phyloP scores from a whole-genome alignment of 2,888 invertebrate species.

The Poecilus cupreus region DNA sequence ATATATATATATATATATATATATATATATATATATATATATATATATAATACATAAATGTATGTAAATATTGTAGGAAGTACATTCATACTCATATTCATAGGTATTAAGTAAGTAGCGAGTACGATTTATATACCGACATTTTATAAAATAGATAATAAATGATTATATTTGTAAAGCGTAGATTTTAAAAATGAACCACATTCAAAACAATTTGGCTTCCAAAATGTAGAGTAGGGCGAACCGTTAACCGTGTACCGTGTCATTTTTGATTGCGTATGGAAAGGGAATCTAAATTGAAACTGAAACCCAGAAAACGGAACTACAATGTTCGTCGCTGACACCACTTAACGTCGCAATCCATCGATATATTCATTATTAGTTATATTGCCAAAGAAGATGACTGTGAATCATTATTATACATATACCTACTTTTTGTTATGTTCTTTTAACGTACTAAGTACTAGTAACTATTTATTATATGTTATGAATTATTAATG shows the following conservation, averaged over 20 bases:
- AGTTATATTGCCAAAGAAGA: constrained; percentile 70
- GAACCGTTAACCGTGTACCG: constrained; percentile 26
- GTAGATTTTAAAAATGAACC: constrained; percentile 54
- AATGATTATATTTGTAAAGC: constrained; percentile 55
- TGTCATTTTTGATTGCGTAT: not conserved
- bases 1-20: too few relatives aligned
- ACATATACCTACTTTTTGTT: not conserved
- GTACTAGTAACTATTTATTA: not conserved
- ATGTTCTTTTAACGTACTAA: not conserved
- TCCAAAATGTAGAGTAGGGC: constrained; percentile 56
- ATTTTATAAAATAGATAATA: constrained; percentile 53
- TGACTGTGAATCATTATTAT: constrained; percentile 69
- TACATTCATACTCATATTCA: constrained; percentile 4
- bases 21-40: not conserved
- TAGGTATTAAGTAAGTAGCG: constrained; percentile 31
- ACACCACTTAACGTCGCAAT: constrained; percentile 15
- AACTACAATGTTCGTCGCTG: not conserved
- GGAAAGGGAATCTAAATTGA: not conserved
- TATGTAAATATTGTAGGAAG: constrained; percentile 8
- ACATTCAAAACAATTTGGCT: constrained; percentile 58
- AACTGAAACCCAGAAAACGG: not conserved
- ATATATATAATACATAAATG: not conserved
- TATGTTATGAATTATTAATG: too few relatives aligned
- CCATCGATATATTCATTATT: constrained; percentile 48
- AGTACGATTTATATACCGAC: constrained; percentile 56